phyloP scores from a whole-genome alignment of 1,140 invertebrate species.

The Wasmannia auropunctata region DNA sequence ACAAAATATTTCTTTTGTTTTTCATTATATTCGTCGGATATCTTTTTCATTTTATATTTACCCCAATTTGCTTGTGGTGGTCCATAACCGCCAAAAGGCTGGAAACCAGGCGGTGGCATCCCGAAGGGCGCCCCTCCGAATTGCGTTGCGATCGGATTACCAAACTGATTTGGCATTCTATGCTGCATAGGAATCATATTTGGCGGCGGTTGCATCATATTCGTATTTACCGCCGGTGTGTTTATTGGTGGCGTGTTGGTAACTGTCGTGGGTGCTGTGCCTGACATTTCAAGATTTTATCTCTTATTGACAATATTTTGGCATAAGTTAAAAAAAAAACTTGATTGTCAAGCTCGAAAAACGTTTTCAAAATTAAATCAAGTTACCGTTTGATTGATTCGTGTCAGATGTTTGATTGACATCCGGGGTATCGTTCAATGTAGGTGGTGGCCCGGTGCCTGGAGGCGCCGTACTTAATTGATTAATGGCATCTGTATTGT shows the following conservation, averaged over 20 bases:
- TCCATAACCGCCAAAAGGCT: constrained; percentile 83
- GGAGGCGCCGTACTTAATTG: constrained; percentile 82
- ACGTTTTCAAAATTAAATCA: constrained; percentile 12
- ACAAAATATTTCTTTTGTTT: background rate
- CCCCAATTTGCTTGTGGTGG: constrained; percentile 83
- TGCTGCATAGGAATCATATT: constrained; percentile 86
- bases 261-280: constrained; percentile 71
- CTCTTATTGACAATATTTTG: background rate
- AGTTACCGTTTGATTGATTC: constrained; percentile 80
- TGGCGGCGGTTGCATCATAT: constrained; percentile 86
- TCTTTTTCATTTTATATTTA: constrained; percentile 56
- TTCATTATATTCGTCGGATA: background rate
- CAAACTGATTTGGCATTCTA: constrained; percentile 87
- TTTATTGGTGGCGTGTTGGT: constrained; percentile 79
- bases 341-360: background rate
- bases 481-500: constrained; percentile 78
- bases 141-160: constrained; percentile 85
- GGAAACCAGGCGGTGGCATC: constrained; percentile 89
- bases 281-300: constrained; percentile 52
- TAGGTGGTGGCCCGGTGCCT: constrained; percentile 81
- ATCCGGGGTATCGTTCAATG: constrained; percentile 77
- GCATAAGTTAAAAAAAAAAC: background rate
- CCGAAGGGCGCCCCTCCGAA: constrained; percentile 89
- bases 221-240: constrained; percentile 82
- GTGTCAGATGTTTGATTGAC: constrained; percentile 74